Evolutionary conservation across 2,113 vertebrate genomes (phyloP).

Genomic region (Antennarius striatus): DNA sequence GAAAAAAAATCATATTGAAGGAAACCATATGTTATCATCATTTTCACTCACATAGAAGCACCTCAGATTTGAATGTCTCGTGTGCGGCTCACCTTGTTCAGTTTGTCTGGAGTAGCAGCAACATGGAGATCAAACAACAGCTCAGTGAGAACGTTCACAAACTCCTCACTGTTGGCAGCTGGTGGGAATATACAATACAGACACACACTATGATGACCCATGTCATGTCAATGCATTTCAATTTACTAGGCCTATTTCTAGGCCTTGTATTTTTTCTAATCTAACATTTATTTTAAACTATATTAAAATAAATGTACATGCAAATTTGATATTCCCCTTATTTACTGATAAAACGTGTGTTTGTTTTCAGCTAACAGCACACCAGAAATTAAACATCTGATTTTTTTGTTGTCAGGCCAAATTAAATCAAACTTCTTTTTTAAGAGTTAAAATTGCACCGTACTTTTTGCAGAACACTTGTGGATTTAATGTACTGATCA

Average conservation of each 20-base stretch:
- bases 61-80: too few species aligned
- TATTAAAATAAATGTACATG: too few species aligned
- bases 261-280: too few species aligned
- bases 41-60: too few species aligned
- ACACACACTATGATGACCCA: constrained; percentile 18
- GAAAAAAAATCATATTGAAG: too few species aligned
- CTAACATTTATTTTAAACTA: too few species aligned
- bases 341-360: not conserved
- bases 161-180: constrained; percentile 87
- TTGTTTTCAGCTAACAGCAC: constrained; percentile 1
- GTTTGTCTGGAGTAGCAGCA: constrained; percentile 97
- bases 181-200: constrained; percentile 25
- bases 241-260: too few species aligned
- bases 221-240: not conserved
- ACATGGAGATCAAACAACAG: constrained; percentile 95
- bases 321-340: too few species aligned
- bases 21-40: too few species aligned
- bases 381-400: constrained; percentile 4
- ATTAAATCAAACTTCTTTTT: constrained; percentile 6
- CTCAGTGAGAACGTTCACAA: constrained; percentile 91
- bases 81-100: constrained; percentile 87
- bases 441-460: too few species aligned
- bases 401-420: constrained; percentile 29
- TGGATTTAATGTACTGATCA: constrained; percentile 14
- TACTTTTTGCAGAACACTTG: constrained; percentile 23